These are phyloP conservation scores for sheep (Ovis aries) DNA, from an alignment of 2,113 vertebrate genomes.

Conservation along the genomic window DNA sequence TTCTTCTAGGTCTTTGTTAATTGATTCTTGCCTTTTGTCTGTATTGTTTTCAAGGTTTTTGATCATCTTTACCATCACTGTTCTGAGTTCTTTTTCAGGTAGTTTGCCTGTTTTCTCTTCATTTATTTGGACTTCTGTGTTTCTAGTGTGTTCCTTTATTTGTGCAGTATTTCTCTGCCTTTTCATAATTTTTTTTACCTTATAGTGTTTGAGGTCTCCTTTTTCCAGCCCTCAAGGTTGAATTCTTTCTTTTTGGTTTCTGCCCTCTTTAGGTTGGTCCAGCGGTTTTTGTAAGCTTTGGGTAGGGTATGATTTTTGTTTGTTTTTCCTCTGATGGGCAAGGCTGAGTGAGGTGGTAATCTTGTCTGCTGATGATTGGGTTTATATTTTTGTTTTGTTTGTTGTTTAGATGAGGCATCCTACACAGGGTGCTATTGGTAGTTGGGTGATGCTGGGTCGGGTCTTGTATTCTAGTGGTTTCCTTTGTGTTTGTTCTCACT, in stretches of 20 bases:
- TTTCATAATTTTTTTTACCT: background rate
- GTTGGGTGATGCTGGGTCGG: background rate
- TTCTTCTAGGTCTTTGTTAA: background rate
- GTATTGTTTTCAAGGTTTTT: background rate
- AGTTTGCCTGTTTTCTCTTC: background rate
- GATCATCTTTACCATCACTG: background rate
- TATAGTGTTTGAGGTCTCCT: background rate
- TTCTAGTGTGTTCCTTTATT: background rate
- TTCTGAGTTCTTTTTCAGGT: background rate
- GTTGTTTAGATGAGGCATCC: background rate
- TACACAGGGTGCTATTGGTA: background rate
- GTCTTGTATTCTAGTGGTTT: background rate
- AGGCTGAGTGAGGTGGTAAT: background rate
- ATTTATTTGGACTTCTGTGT: background rate
- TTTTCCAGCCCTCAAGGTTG: background rate
- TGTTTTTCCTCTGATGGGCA: background rate
- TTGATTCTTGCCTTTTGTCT: background rate
- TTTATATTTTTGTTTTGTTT: background rate
- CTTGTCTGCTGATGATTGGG: background rate
- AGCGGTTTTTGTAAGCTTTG: background rate
- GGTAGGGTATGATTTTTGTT: background rate
- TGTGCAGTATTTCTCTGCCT: background rate
- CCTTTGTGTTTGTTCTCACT: background rate
- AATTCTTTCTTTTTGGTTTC: background rate
- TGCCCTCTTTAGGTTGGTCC: background rate